Percentiles rank a stretch among this genome's conserved stretches.
Evolutionary conservation across 2,888 invertebrate species (phyloP).

Genomic region (Drosophila longiperda): DNA sequence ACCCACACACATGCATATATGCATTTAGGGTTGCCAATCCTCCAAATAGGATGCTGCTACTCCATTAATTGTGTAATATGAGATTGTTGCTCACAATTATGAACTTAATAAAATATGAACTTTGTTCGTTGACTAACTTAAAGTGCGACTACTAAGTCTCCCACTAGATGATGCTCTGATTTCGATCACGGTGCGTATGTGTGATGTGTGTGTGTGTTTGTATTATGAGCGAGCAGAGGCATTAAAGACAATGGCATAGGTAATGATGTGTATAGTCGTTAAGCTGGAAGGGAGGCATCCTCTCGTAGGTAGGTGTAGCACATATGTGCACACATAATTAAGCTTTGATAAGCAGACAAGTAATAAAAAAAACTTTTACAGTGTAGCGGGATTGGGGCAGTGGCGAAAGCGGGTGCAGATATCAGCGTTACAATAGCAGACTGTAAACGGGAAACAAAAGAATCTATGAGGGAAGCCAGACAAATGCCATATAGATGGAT

Average conservation of each 20-base stretch:
- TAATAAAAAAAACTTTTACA: conserved; percentile 63
- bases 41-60: conserved; percentile 52
- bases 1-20: conserved; percentile 14
- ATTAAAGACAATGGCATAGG: conserved; percentile 63
- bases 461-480: conserved; percentile 63
- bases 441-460: conserved; percentile 68
- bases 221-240: conserved; percentile 24
- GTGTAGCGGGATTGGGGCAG: neutral
- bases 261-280: conserved; percentile 57
- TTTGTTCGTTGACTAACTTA: conserved; percentile 41
- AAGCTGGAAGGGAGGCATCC: conserved; percentile 30
- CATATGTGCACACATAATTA: conserved; percentile 69
- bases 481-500: conserved; percentile 48
- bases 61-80: conserved; percentile 62
- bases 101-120: conserved; percentile 66
- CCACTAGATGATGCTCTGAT: neutral
- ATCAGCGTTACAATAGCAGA: conserved; percentile 61
- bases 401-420: conserved; percentile 3
- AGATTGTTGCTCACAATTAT: conserved; percentile 42
- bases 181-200: conserved; percentile 49
- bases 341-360: conserved; percentile 78
- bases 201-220: conserved; percentile 38
- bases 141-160: conserved; percentile 40
- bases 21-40: conserved; percentile 62
- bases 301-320: conserved; percentile 33